Base-by-base conservation (phyloP, 2,888 invertebrate genomes). In the Ophion ellenae region DNA sequence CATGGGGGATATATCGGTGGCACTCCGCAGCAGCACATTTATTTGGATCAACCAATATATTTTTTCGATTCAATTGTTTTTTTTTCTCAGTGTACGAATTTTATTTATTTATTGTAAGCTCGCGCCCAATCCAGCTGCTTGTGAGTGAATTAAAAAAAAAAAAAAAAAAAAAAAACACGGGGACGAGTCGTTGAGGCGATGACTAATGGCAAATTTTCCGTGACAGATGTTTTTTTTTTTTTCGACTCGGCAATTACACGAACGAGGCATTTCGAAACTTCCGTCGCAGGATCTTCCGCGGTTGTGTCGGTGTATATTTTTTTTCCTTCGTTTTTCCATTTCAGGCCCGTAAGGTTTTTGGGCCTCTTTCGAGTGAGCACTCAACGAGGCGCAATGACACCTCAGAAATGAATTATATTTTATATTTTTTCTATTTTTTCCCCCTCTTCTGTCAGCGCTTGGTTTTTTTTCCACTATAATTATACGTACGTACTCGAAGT, bases 241-340 rank as follows among this genome's bases (percentile, higher is more conserved):
- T 63, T 28, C 45, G 63, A 79, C 63, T 47, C 45, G 14, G 32
- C 32, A 70, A 79, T 70, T 70, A 61, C 61, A 14, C 11, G 11
- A 47, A 78, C 69, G 63, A 47, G 45, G 28, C 20, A 79, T 61
- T 70, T 86, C 84, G 47, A 47, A 86, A 87, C 86, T 86, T 84
- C 85, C 86, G 88, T 86, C 86, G 87, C 83, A 81, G 82, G 40
- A 64, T 75, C 47, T 64, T 69, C 84, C 85, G 83, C 82, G 28
- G 20, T 74, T 61, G 45, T 40, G n/a, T 28, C 20, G 59, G 57
- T 45, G 11, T 61, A 45, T 57, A 57, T 66, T 73, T 61, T 64
- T 17, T 45, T 53, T 57, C 32, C 17, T 47, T 47, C 14, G 0
- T 11, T 47, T 47, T 47, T 14, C 14, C 11, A 0, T 47, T 11